Base-by-base conservation (phyloP, 2,888 invertebrate species). In the Plusia festucae region DNA sequence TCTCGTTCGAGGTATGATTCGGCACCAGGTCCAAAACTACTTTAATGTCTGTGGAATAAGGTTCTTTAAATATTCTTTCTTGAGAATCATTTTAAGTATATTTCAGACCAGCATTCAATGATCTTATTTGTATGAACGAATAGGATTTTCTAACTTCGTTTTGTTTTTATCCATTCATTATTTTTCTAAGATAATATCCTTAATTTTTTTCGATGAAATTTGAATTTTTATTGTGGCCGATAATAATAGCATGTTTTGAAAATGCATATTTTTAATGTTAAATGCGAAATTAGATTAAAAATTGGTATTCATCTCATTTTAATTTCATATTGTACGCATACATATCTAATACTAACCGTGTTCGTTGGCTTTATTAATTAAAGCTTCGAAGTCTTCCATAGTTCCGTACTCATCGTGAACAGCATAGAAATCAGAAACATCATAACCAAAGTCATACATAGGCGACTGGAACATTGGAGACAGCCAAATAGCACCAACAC, bases 361-460 rank as follows among this genome's bases (percentile, higher is more conserved):
- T 65, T 93, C 86, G 16, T 94, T 93, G 2, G 96, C 95, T 65
- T 89, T 94, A 0, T 81, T 82, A 1, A 96, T 82, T 9, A 97
- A 87, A 24, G 90, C 90, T 34, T 96, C 96, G 75, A 98, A 97
- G 85, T 98, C 97, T 15, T 94, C 92, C 95, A 98, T 95, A 0
- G 95, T 96, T 2, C 98, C 98, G 83, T 96, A 98, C 57, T 96
- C 95, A 2, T 96, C 95, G 58, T 98, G 97, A 34, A 98, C 96
- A 3, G 94, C 96, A 20, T 93, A 96, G 84, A 96, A 97, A 86
- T 97, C 96, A 0, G 97, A 93, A 66, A 98, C 96, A 83, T 98
- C 98, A 81, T 98, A 98, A 1, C 98, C 98, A 84, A 97, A 97
- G 86, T 98, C 98, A 13, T 96, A 96, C 97, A 97, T 97, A 0